Percentiles rank a stretch among this genome's conserved stretches.
phyloP scores from a whole-genome alignment of 2,797 vertebrate genomes.

The Spinus olivaceus region DNA sequence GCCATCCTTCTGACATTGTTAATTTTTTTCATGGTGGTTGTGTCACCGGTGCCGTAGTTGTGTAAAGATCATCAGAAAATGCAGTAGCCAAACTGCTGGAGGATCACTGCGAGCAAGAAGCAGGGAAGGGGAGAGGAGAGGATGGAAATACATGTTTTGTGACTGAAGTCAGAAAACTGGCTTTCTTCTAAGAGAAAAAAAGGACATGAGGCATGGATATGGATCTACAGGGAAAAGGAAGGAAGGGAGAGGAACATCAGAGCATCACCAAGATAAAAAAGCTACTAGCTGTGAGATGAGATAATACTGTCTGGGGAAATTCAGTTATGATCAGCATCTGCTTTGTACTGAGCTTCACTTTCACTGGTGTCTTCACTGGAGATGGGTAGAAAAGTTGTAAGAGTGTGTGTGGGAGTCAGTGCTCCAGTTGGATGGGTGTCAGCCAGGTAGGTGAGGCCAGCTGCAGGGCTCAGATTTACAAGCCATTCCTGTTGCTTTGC shows the following conservation, averaged over 20 bases:
- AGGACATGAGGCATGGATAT: background rate
- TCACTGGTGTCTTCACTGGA: background rate
- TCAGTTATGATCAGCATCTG: background rate
- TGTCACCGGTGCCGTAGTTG: background rate
- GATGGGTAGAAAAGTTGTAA: background rate
- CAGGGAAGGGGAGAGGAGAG: background rate
- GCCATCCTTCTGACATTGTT: background rate
- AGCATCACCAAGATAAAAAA: conserved; percentile 20
- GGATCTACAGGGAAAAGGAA: background rate
- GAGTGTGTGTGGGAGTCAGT: background rate
- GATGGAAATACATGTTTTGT: background rate
- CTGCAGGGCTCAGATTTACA: background rate
- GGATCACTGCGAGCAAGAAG: background rate
- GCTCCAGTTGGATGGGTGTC: background rate
- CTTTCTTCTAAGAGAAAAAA: conserved; percentile 1
- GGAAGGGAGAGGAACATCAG: background rate
- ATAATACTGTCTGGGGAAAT: background rate
- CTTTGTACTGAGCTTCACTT: conserved; percentile 11
- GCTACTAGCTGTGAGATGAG: conserved; percentile 20
- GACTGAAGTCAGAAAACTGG: background rate
- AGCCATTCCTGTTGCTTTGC: background rate
- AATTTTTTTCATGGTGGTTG: background rate
- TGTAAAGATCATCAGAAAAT: background rate
- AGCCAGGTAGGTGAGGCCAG: background rate
- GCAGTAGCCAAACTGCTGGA: background rate